A percentile compares a stretch with the other conserved stretches of the same genome.
Evolutionary conservation across 2,797 vertebrate species (phyloP).

Genomic region (Morelia viridis): DNA sequence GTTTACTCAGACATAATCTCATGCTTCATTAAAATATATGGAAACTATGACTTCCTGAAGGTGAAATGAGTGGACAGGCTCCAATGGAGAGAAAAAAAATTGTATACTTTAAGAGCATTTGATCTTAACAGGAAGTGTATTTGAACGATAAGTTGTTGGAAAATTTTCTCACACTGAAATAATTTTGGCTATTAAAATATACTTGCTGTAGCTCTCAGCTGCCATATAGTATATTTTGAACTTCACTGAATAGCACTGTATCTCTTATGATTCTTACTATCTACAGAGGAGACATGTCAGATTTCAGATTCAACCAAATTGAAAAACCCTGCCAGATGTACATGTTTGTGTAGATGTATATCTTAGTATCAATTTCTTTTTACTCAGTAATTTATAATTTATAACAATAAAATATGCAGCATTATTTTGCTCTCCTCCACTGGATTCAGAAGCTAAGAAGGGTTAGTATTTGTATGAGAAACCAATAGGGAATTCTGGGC

Average conservation of each 20-base stretch:
- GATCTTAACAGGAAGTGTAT: constrained; percentile 22
- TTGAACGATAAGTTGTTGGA: neutral
- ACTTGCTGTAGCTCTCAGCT: neutral
- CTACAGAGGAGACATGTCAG: neutral
- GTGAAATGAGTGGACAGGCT: constrained; percentile 42
- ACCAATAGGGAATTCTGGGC: neutral
- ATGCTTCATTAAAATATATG: constrained; percentile 60
- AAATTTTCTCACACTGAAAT: constrained; percentile 10
- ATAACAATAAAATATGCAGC: neutral
- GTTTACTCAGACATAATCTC: constrained; percentile 59
- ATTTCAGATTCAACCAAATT: neutral
- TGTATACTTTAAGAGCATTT: constrained; percentile 27
- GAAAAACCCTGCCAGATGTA: neutral
- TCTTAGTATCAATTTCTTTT: no score
- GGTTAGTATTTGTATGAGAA: neutral
- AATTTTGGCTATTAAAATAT: constrained; percentile 6
- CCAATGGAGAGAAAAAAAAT: neutral
- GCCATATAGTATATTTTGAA: neutral
- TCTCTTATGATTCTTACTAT: neutral
- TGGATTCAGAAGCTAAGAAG: neutral
- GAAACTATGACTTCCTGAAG: constrained; percentile 50
- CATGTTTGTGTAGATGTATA: neutral
- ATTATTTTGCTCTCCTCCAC: neutral
- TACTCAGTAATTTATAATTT: neutral
- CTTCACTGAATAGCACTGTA: neutral